Percentiles rank a stretch among this genome's conserved stretches.
Evolutionary conservation across 2,797 vertebrate species (phyloP).

Genomic region (Tenualosa ilisha): DNA sequence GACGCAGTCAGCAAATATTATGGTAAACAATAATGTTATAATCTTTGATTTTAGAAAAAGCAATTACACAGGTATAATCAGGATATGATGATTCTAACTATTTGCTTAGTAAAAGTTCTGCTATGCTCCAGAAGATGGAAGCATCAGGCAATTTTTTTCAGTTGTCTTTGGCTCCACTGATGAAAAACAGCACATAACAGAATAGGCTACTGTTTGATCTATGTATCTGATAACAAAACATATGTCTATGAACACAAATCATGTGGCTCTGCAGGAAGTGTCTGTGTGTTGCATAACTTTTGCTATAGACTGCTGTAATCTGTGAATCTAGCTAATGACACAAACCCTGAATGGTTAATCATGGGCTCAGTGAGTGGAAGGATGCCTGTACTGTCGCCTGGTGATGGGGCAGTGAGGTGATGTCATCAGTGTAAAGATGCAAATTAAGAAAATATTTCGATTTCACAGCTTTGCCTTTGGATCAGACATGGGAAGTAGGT

Average conservation of each 20-base stretch:
- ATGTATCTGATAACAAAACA: neutral
- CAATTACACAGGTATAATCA: neutral
- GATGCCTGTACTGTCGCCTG: neutral
- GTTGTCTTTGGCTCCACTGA: neutral
- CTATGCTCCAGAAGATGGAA: constrained; percentile 24
- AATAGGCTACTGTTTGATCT: neutral
- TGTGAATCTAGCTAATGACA: neutral
- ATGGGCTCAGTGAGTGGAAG: neutral
- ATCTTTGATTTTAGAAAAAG: neutral
- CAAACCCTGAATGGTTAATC: neutral
- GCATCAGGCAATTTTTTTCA: neutral
- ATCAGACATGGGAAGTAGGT: constrained; percentile 46
- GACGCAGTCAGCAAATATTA: neutral
- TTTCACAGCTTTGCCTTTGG: neutral
- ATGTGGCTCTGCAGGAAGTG: neutral
- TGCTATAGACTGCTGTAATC: neutral
- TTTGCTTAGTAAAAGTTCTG: neutral
- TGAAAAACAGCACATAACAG: neutral
- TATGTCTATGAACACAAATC: neutral
- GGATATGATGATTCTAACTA: neutral
- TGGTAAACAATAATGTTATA: neutral
- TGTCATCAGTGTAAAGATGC: neutral
- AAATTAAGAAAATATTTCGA: constrained; percentile 7
- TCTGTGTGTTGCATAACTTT: neutral
- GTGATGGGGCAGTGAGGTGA: neutral